Percentiles rank a stretch among this genome's conserved stretches.
Evolutionary conservation across 2,113 vertebrate genomes (phyloP).

Genomic region (Canis aureus): DNA sequence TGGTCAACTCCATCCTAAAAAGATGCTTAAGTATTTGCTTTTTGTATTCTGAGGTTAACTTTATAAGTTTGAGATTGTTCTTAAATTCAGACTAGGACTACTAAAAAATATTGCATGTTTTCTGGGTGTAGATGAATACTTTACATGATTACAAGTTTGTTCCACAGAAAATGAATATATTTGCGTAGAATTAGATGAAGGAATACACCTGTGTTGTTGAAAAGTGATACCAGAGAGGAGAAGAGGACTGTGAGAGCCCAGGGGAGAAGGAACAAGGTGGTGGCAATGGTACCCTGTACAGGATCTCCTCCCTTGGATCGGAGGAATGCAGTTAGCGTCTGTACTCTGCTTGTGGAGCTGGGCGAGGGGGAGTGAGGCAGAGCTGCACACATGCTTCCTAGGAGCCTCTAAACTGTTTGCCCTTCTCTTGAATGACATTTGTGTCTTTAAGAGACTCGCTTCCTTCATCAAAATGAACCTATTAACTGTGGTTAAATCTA

Average conservation of each 20-base stretch:
- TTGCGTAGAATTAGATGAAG: not conserved
- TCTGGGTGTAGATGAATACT: not conserved
- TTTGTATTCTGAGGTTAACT: slow-evolving; percentile 3
- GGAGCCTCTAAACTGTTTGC: not conserved
- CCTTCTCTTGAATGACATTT: not conserved
- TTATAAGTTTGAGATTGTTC: not conserved
- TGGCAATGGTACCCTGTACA: not conserved
- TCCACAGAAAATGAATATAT: not conserved
- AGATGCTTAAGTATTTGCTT: not conserved
- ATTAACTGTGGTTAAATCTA: not conserved
- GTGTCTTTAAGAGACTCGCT: not conserved
- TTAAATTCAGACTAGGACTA: not conserved
- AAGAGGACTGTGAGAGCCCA: not conserved
- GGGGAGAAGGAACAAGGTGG: not conserved
- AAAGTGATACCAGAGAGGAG: not conserved
- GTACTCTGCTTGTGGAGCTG: not conserved
- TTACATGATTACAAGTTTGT: not conserved
- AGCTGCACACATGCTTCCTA: not conserved
- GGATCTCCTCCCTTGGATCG: too few relatives aligned
- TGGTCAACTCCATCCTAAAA: not conserved
- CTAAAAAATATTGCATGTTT: not conserved
- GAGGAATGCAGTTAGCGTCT: not conserved
- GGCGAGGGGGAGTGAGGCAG: not conserved
- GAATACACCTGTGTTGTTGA: slow-evolving; percentile 2
- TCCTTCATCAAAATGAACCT: not conserved